Base-by-base conservation (phyloP, 2,113 vertebrate genomes). In the Saccopteryx bilineata region DNA sequence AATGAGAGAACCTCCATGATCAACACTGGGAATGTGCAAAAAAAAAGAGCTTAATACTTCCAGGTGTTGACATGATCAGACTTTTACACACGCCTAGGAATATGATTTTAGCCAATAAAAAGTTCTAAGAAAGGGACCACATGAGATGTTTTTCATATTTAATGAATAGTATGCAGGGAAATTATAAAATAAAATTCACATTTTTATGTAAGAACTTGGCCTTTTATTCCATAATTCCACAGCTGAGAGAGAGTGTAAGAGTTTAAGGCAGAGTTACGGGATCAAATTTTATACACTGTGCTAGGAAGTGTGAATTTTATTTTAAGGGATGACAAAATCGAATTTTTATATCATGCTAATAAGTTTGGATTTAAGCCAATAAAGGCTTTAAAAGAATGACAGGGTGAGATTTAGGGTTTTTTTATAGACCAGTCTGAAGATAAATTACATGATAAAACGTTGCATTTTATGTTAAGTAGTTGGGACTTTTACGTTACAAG, bases 271-370 rank as follows among this genome's bases (percentile, higher is more conserved):
- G 68, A 69, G 66, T 66, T 61, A 33, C 15, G 75, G 69, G 89
- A 82, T 72, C 79, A 19, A n/a, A 82, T 83, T 96, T 95, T 89
- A 86, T 71, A 78, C 18, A 84, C 88, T 68, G 48, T 52, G 46
- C 74, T 79, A 83, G 71, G 72, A 96, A 76, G 79, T 89, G 83
- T 66, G 83, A 91, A 96, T 84, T 96, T 96, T 96, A 96, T 96
- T 96, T 89, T 91, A 93, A 94, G 79, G 91, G 69, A 89, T 93
- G 90, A 86, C 75, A 89, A 81, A 83, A 94, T 91, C 65, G 6
- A 31, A 91, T 58, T 95, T 95, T 95, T 89, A 89, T 71, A 80
- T 71, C 86, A 87, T 88, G 83, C 87, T 89, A 91, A 54, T 48
- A 82, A 31, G 68, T 88, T 75, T 91, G 93, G 91, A 61, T n/a